Percentiles rank a stretch among this genome's conserved stretches.
phyloP scores from a whole-genome alignment of 2,113 vertebrate genomes.

The Clarias macrocephalus region DNA sequence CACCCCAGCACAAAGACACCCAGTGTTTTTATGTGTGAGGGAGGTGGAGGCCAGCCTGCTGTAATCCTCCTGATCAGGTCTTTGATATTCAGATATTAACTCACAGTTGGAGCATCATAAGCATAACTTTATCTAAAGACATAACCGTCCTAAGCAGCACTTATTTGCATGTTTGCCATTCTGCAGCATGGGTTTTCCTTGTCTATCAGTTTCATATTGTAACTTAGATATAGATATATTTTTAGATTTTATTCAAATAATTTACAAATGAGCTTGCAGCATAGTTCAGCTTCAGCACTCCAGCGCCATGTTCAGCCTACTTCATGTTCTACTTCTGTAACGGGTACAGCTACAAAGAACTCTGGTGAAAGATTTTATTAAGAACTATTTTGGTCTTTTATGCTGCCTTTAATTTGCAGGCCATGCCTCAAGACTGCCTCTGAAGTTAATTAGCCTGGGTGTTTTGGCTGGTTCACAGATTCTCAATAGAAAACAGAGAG shows the following conservation, averaged over 20 bases:
- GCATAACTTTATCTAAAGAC: background rate
- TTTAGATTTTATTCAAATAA: background rate
- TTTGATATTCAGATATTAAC: constrained; percentile 45
- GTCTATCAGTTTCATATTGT: background rate
- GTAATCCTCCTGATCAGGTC: constrained; percentile 43
- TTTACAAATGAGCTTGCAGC: background rate
- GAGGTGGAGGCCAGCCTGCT: constrained; percentile 39
- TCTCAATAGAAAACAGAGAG: constrained; percentile 71
- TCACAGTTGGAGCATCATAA: constrained; percentile 13
- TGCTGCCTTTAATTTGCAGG: constrained; percentile 66
- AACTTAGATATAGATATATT: background rate
- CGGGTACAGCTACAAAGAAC: constrained; percentile 51
- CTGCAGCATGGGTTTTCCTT: background rate
- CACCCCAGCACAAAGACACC: constrained; percentile 46
- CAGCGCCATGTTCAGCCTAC: constrained; percentile 42
- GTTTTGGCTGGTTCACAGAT: constrained; percentile 68
- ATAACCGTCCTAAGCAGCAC: background rate
- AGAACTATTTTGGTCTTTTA: constrained; percentile 73
- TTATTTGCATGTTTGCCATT: background rate
- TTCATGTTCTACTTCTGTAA: constrained; percentile 63
- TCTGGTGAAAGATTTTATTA: constrained; percentile 75
- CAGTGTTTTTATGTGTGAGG: constrained; percentile 50
- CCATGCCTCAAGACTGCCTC: constrained; percentile 72
- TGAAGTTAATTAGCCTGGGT: constrained; percentile 75
- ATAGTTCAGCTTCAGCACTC: background rate